These are phyloP conservation scores for Metacarcinus magister DNA, from an alignment of 2,888 invertebrate species.

Conservation along the genomic window DNA sequence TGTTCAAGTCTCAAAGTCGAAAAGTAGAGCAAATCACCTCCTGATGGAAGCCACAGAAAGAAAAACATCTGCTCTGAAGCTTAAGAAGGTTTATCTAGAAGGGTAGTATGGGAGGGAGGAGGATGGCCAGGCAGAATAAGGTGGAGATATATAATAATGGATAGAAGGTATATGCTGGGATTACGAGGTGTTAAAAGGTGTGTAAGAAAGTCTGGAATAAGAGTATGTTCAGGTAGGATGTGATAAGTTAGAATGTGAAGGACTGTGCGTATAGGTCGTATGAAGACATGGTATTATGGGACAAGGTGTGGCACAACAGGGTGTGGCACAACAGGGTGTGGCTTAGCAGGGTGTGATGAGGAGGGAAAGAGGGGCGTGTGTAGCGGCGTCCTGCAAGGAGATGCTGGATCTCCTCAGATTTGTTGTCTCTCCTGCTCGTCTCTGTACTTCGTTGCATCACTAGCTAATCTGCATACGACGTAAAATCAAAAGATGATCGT, in stretches of 20 bases:
- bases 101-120: background rate
- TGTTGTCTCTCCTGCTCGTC: slow-evolving; percentile 18
- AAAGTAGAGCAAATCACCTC: background rate
- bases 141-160: background rate
- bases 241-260: background rate
- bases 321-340: background rate
- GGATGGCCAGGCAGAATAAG: background rate
- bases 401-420: background rate
- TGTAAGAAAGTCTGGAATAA: background rate
- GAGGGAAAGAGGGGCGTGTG: background rate
- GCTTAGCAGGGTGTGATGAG: background rate
- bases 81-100: background rate
- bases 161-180: background rate
- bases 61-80: background rate
- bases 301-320: background rate
- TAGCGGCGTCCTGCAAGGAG: slow-evolving; percentile 8
- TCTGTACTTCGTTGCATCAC: background rate
- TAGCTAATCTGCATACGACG: slow-evolving; percentile 28
- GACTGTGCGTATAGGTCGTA: background rate
- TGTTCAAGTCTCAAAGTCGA: background rate
- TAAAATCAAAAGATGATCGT: slow-evolving; percentile 33
- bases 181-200: background rate
- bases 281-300: background rate
- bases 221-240: background rate
- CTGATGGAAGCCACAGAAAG: background rate